Evolutionary conservation across 2,797 vertebrate genomes (phyloP).

Genomic region (Anomalospiza imberbis): DNA sequence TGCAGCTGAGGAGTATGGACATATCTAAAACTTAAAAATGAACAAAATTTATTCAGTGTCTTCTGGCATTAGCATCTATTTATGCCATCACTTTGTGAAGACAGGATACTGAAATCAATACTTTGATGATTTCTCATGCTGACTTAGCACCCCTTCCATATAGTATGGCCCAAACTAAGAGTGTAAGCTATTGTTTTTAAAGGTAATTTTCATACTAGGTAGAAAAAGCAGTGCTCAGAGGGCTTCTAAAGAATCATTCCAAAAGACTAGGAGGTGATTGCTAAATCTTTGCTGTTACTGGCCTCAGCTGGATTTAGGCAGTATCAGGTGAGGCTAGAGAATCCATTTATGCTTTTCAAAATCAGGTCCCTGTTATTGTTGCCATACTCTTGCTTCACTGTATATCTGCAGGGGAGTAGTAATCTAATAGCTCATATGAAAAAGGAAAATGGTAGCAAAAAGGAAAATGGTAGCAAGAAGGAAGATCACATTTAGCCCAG

Average conservation of each 20-base stretch:
- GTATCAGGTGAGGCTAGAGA: background rate
- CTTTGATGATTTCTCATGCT: background rate
- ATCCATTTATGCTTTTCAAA: background rate
- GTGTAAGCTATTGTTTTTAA: background rate
- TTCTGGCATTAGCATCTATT: background rate
- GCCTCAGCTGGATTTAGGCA: background rate
- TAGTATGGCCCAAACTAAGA: background rate
- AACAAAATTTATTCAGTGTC: background rate
- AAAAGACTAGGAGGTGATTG: background rate
- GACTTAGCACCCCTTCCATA: background rate
- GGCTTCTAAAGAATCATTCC: background rate
- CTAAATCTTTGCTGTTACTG: background rate
- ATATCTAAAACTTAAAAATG: background rate
- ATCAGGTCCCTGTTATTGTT: background rate
- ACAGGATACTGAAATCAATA: background rate
- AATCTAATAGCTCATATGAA: background rate
- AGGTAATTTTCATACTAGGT: background rate
- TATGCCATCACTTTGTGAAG: background rate
- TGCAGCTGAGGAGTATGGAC: background rate
- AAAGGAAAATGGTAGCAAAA: background rate
- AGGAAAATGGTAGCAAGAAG: conserved; percentile 2
- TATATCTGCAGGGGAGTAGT: background rate
- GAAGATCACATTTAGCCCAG: background rate
- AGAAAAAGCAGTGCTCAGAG: background rate
- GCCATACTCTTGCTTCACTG: background rate